A percentile compares a stretch with the other conserved stretches of the same genome.
These are phyloP conservation scores for Hycleus cichorii DNA, from an alignment of 1,140 invertebrate species.

Conservation along the genomic window DNA sequence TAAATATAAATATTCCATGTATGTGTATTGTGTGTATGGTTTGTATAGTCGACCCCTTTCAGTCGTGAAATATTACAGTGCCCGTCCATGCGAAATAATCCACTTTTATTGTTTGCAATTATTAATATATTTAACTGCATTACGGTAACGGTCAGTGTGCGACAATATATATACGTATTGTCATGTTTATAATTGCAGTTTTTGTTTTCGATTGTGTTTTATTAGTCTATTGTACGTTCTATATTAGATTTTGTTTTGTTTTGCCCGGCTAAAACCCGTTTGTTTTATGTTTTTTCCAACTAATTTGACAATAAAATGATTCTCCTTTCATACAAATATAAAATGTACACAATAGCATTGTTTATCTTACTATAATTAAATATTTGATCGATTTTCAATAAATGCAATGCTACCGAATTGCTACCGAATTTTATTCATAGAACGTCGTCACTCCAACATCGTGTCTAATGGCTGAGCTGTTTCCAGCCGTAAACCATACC, in stretches of 20 bases:
- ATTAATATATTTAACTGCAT: slow-evolving; percentile 39
- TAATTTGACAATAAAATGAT: slow-evolving; percentile 36
- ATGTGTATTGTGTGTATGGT: no score
- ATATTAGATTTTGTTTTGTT: slow-evolving; percentile 38
- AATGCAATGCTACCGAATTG: no score
- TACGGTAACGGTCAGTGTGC: slow-evolving; percentile 20
- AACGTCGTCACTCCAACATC: not conserved
- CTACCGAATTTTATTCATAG: slow-evolving; percentile 4
- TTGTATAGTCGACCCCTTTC: not conserved
- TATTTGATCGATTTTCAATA: no score
- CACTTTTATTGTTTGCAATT: slow-evolving; percentile 39
- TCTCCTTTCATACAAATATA: slow-evolving; percentile 17
- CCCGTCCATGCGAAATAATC: slow-evolving; percentile 34
- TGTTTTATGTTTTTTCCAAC: slow-evolving; percentile 33
- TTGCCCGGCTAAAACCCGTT: slow-evolving; percentile 18
- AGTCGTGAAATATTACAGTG: slow-evolving; percentile 8
- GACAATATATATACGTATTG: slow-evolving; percentile 27
- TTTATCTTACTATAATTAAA: no score
- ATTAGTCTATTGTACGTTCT: slow-evolving; percentile 35
- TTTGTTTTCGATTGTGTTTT: slow-evolving; percentile 37
- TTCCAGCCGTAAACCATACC: slow-evolving; percentile 10
- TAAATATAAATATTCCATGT: no score
- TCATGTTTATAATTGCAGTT: slow-evolving; percentile 37
- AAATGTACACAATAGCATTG: not conserved
- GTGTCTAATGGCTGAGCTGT: not conserved